phyloP scores from a whole-genome alignment of 2,888 invertebrate species.

The Caenorhabditis sinica region DNA sequence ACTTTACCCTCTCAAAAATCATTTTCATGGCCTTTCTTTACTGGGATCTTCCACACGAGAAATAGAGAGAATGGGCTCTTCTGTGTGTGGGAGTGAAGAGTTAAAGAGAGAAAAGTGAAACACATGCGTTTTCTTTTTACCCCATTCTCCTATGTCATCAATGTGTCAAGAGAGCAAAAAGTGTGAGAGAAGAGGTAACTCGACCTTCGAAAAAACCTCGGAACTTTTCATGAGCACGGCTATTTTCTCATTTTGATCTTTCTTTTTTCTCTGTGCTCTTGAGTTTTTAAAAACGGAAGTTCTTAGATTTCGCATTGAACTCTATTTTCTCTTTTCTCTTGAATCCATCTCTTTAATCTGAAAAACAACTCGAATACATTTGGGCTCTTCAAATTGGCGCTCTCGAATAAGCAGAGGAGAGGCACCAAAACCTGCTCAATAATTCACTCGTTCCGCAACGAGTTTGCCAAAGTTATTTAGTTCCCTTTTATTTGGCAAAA shows the following conservation, averaged over 20 bases:
- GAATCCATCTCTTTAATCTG: constrained; percentile 2
- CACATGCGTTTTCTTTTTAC: constrained; percentile 42
- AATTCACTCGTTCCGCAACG: constrained; percentile 61
- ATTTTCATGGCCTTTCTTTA: constrained; percentile 26
- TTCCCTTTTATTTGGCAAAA: constrained; percentile 21
- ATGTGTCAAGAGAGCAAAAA: constrained; percentile 26
- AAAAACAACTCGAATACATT: constrained; percentile 10
- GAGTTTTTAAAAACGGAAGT: constrained; percentile 15
- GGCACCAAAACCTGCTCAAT: constrained; percentile 40
- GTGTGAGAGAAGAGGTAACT: constrained; percentile 25
- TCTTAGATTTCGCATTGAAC: background rate
- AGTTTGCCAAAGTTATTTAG: constrained; percentile 36
- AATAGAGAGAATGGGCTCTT: constrained; percentile 7
- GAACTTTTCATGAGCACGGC: constrained; percentile 21
- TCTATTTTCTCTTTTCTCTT: constrained; percentile 5
- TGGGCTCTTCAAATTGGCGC: constrained; percentile 35
- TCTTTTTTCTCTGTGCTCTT: constrained; percentile 3
- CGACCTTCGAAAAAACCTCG: constrained; percentile 48
- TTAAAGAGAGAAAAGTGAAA: constrained; percentile 34
- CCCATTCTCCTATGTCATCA: constrained; percentile 34
- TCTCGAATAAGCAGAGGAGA: background rate
- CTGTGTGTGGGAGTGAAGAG: constrained; percentile 50
- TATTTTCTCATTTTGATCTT: constrained; percentile 16
- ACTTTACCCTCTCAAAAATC: constrained; percentile 50
- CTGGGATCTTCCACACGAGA: background rate